A percentile compares a stretch with the other conserved stretches of the same genome.
phyloP scores from a whole-genome alignment of 2,888 invertebrate species.

The Blastobasis lacticolella region DNA sequence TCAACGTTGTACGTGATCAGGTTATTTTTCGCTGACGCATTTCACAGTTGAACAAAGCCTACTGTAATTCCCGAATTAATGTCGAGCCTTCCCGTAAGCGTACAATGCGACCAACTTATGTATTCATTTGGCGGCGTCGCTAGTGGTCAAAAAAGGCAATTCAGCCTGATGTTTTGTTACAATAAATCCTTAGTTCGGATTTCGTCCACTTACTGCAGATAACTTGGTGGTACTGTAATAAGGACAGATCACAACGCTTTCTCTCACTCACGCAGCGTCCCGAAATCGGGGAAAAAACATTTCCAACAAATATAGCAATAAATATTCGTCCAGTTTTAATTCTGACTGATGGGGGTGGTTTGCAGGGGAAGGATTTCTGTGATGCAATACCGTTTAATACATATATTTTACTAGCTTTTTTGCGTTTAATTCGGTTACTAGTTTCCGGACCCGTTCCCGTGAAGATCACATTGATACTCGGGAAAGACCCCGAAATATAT shows the following conservation, averaged over 20 bases:
- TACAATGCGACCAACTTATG: too few species aligned
- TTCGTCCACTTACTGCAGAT: too few species aligned
- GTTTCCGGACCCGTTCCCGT: too few species aligned
- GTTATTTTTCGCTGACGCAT: not conserved
- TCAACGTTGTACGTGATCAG: too few species aligned
- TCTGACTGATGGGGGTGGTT: not conserved
- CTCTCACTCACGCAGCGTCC: constrained; percentile 25
- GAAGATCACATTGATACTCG: too few species aligned
- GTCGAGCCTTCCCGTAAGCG: constrained; percentile 15
- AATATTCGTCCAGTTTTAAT: not conserved
- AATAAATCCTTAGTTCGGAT: too few species aligned
- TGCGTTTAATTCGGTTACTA: not conserved
- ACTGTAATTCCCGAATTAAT: constrained; percentile 33
- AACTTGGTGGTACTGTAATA: constrained; percentile 19
- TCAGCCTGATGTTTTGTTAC: too few species aligned
- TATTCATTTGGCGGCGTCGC: too few species aligned
- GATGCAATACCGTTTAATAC: not conserved
- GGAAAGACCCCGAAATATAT: too few species aligned
- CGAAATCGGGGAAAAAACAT: not conserved
- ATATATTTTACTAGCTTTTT: not conserved
- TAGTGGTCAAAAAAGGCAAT: too few species aligned
- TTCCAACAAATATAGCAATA: too few species aligned
- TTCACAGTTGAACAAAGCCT: constrained; percentile 16
- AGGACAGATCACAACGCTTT: constrained; percentile 32
- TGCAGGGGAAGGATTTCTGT: not conserved